Evolutionary conservation across 2,113 vertebrate genomes (phyloP), one percentile per base, ranked within the genome.

Genomic region (Paratilapia polleni): DNA sequence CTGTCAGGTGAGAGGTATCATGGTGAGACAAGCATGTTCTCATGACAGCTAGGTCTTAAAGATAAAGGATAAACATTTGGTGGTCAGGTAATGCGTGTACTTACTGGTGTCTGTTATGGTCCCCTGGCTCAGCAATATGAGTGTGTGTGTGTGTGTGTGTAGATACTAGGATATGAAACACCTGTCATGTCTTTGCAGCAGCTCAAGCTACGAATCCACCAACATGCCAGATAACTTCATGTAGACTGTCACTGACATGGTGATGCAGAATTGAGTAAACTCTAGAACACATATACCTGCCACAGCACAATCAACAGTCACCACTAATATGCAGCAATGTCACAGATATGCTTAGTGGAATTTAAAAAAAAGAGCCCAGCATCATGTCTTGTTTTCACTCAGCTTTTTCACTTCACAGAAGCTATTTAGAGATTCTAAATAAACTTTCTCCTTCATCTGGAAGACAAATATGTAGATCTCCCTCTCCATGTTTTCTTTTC

Each of bases 1-100:
- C 70, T 93, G 93, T 93, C 92, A 88, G 85, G 82, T 87, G 68
- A 88, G 80, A 77, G 77, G 79, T 74, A 78, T 89, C 86, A 49
- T 11, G 22, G 62, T 6, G 82, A 83, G 87, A 91, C 49, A 31
- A 70, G 78, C n/a, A 86, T 86, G 78, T 80, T 74, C 41, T 59
- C 41, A 31, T 91, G 93, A 94, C 91, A 93, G 86, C 80, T 73
- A 12, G 87, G 84, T 78, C 82, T 66, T 63, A 84, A 63, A 73
- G 85, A 91, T 77, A 80, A 85, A 81, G 52, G 84, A 92, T 88
- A 88, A 91, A 90, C 82, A 91, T 88, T 82, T 84, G 83, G 75
- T 47, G 63, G 75, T 63, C 78, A 80, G 81, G 81, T 84, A 82
- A 81, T 84, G 80, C 80, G 70, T 83, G 78, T 78, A 24, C 59